Base-by-base conservation (phyloP, 2,113 vertebrate genomes). In the Burhinus bistriatus region DNA sequence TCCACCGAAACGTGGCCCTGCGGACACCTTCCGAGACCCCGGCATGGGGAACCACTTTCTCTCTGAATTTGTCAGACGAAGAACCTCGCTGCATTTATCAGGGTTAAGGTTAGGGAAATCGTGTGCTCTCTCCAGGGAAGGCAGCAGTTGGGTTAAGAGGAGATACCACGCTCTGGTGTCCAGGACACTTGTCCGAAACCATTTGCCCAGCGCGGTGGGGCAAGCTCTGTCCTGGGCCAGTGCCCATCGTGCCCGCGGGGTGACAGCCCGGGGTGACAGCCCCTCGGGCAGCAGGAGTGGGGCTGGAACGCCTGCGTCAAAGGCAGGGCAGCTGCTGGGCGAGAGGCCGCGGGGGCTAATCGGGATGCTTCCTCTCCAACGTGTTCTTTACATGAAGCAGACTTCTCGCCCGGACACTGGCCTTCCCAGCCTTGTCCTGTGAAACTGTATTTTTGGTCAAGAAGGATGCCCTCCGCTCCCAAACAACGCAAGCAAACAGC, bases 131-230 rank as follows among this genome's bases (percentile, higher is more conserved):
- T 47, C 32, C 9, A 9, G 72, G 58, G 29, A 54, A 51, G 58
- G 62, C 75, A 58, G 45, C 1, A 0, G 40, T 6, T 59, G 45
- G 12, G 12, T 32, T 30, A n/a, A 55, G 49, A 80, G 68, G 25
- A 62, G 47, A 9, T 38, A 11, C 4, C 42, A 21, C 34, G 9
- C 26, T 11, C 51, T 2, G 1, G 8, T 44, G 68, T 47, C 23
- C 47, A n/a, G 66, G n/a, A 79, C n/a, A 30, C 68, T 68, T 8
- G 2, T 34, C 29, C 30, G 5, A 54, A 85, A 32, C 17, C 6
- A 1, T 23, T 40, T 15, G 2, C 52, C 27, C 29, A 5, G 49
- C 1, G 2, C 5, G 2, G 17, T 1, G 4, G 36, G 34, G 5
- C 2, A 2, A 57, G 59, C 32, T 32, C 29, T 0, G 1, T 12